Conservation (phyloP, 2,888 invertebrate genomes). For the Xestobium rufovillosum region DNA sequence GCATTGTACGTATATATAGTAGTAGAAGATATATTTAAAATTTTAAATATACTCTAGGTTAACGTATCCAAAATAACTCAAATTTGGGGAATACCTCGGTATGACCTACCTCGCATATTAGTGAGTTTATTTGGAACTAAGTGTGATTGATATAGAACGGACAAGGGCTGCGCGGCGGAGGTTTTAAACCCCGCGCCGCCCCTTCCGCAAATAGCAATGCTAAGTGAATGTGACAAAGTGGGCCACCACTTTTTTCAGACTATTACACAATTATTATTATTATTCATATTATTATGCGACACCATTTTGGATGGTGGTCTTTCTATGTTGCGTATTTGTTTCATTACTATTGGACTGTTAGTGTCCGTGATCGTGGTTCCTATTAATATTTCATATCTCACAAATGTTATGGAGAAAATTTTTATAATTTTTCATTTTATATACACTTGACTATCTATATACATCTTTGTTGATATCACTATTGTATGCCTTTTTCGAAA, state of each 20-base stretch:
- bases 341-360: conserved; percentile 35
- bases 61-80: conserved; percentile 49
- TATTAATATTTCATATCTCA: conserved; percentile 45
- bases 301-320: conserved; percentile 40
- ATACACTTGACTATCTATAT: no score
- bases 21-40: conserved; percentile 46
- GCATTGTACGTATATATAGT: conserved; percentile 46
- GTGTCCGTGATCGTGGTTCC: conserved; percentile 40
- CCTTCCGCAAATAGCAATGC: conserved; percentile 36
- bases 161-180: conserved; percentile 23
- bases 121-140: conserved; percentile 71
- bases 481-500: no score
- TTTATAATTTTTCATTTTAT: conserved; percentile 31
- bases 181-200: conserved; percentile 18
- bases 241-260: conserved; percentile 38
- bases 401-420: conserved; percentile 30
- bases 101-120: conserved; percentile 64
- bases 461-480: no score
- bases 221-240: conserved; percentile 44
- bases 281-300: conserved; percentile 46
- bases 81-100: conserved; percentile 46
- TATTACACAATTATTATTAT: conserved; percentile 48
- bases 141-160: conserved; percentile 57
- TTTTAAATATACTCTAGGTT: conserved; percentile 45
- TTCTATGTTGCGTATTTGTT: conserved; percentile 38